phyloP scores from a whole-genome alignment of 2,888 invertebrate genomes.

The Nemurella pictetii region DNA sequence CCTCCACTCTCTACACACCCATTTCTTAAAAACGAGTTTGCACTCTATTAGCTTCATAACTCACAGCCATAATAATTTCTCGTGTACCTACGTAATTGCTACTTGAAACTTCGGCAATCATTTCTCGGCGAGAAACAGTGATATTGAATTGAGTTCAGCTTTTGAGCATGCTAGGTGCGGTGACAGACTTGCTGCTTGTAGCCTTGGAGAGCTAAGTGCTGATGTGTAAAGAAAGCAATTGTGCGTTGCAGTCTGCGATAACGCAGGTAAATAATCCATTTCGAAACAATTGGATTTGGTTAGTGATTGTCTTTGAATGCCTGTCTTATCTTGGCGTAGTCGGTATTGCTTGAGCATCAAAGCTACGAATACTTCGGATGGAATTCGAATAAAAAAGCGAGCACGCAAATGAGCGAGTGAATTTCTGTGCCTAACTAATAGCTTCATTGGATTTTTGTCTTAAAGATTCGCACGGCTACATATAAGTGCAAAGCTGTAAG shows the following conservation, averaged over 20 bases:
- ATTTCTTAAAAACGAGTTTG: background rate
- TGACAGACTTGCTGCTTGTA: too few relatives aligned
- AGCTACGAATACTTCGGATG: background rate
- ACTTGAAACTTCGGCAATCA: background rate
- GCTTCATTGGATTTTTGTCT: background rate
- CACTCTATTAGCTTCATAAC: background rate
- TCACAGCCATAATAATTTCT: background rate
- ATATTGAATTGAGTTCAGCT: too few relatives aligned
- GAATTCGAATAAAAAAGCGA: background rate
- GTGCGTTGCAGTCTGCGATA: background rate
- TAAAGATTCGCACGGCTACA: background rate
- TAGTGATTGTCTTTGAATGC: background rate
- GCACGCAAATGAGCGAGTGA: background rate
- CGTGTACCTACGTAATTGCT: background rate
- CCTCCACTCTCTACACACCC: background rate
- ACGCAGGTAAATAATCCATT: background rate
- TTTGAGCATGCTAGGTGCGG: too few relatives aligned
- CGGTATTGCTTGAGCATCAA: background rate
- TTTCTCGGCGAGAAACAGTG: too few relatives aligned
- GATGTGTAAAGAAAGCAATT: background rate
- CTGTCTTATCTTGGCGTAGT: background rate
- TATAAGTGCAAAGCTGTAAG: background rate
- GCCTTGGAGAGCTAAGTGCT: background rate
- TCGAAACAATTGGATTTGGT: background rate
- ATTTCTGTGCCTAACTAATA: background rate